A percentile compares a stretch with the other conserved stretches of the same genome.
Evolutionary conservation across 1,140 invertebrate genomes (phyloP).

Genomic region (Cydia strobilella): DNA sequence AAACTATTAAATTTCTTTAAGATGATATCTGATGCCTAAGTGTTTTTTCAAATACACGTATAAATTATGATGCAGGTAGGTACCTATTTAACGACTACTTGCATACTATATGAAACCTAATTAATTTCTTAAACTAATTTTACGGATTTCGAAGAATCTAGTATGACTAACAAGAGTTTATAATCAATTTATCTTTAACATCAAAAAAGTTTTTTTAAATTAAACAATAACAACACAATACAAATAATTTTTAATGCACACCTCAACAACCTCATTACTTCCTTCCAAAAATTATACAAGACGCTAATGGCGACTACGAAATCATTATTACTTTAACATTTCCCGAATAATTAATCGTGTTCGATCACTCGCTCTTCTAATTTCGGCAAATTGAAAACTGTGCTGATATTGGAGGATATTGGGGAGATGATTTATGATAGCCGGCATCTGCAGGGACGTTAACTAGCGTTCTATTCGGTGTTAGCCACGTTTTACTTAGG

Average conservation of each 20-base stretch:
- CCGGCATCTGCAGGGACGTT: background rate
- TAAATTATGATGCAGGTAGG: no score
- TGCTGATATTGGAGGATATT: background rate
- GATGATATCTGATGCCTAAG: no score
- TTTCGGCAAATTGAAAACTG: constrained; percentile 5
- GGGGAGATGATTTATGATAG: constrained; percentile 3
- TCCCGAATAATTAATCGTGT: constrained; percentile 21
- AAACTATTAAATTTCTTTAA: no score
- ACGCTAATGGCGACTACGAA: background rate
- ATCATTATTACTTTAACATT: background rate
- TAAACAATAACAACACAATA: no score
- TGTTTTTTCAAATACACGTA: no score
- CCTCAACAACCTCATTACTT: background rate
- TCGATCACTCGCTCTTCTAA: constrained; percentile 12
- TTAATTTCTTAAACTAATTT: no score
- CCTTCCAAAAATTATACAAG: background rate
- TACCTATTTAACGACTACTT: no score
- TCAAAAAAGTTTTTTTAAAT: background rate
- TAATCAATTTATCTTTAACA: no score
- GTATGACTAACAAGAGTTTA: no score
- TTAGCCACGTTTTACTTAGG: background rate
- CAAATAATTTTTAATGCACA: no score
- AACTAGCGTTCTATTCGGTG: constrained; percentile 7
- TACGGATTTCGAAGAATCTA: no score
- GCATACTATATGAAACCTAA: no score